phyloP scores from a whole-genome alignment of 2,113 vertebrate genomes.

The Campylorhamphus procurvoides region DNA sequence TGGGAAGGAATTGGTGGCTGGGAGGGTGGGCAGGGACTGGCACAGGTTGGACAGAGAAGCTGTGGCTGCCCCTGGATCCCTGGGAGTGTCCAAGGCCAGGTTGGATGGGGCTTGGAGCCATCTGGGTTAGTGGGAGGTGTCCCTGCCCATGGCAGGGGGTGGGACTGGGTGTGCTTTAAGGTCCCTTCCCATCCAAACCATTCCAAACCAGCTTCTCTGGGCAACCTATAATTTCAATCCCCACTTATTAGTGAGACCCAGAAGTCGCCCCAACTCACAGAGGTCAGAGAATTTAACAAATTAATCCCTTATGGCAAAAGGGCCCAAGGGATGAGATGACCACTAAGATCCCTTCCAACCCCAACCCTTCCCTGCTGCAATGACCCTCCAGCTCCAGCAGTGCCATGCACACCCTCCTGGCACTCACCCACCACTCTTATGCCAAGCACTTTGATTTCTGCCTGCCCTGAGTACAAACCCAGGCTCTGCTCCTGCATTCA shows the following conservation, averaged over 20 bases:
- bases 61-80: background rate
- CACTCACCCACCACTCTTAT: background rate
- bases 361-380: rapidly evolving
- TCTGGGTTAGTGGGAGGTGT: background rate
- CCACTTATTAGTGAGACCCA: background rate
- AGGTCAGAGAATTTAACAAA: background rate
- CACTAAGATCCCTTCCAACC: rapidly evolving
- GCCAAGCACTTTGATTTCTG: background rate
- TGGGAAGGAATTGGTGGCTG: background rate
- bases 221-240: no score
- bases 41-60: background rate
- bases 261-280: background rate
- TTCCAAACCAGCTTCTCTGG: background rate
- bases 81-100: background rate
- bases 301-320: rapidly evolving
- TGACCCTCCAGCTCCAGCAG: rapidly evolving
- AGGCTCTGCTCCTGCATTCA: background rate
- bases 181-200: background rate
- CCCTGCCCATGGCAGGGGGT: background rate
- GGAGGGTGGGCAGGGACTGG: background rate
- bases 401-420: rapidly evolving
- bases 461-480: background rate
- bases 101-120: background rate
- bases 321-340: background rate
- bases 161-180: background rate